These are phyloP conservation scores for Rhadina sibilatrix DNA, from an alignment of 2,113 vertebrate genomes.

Conservation along the genomic window DNA sequence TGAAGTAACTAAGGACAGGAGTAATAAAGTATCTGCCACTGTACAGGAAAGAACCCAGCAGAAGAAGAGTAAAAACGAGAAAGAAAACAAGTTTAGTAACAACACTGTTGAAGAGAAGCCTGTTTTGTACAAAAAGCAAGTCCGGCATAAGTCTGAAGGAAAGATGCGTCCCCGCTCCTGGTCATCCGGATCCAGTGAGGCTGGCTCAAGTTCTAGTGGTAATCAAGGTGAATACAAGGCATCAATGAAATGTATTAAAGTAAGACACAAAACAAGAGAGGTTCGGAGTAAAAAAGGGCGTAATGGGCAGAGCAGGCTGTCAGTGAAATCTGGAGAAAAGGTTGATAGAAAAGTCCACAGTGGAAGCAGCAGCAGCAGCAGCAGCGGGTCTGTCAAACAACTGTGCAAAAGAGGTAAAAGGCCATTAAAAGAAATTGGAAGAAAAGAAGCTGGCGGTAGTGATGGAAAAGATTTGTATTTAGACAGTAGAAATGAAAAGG, in stretches of 20 bases:
- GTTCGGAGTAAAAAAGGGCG: conserved; percentile 84
- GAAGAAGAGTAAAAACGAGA: conserved; percentile 84
- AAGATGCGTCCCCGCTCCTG: conserved; percentile 91
- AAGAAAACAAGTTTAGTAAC: conserved; percentile 82
- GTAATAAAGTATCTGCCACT: conserved; percentile 61
- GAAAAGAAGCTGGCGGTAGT: conserved; percentile 78
- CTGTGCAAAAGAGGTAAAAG: conserved; percentile 90
- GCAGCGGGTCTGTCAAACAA: conserved; percentile 78
- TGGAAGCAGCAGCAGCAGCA: conserved; percentile 77
- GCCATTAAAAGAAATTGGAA: conserved; percentile 82
- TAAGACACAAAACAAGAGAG: conserved; percentile 91
- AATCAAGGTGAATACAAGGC: conserved; percentile 85
- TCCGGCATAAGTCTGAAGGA: conserved; percentile 84
- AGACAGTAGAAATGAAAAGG: conserved; percentile 83
- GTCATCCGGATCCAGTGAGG: conserved; percentile 97
- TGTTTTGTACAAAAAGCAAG: conserved; percentile 81
- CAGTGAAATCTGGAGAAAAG: conserved; percentile 81
- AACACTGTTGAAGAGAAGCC: conserved; percentile 75
- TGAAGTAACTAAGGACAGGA: conserved; percentile 81
- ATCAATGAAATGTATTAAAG: conserved; percentile 81
- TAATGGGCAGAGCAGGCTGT: conserved; percentile 82
- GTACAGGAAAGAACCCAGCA: conserved; percentile 75
- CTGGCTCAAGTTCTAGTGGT: conserved; percentile 93
- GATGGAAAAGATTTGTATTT: conserved; percentile 78
- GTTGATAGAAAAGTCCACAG: conserved; percentile 75